phyloP scores from a whole-genome alignment of 2,113 vertebrate species.

The Cairina moschata region DNA sequence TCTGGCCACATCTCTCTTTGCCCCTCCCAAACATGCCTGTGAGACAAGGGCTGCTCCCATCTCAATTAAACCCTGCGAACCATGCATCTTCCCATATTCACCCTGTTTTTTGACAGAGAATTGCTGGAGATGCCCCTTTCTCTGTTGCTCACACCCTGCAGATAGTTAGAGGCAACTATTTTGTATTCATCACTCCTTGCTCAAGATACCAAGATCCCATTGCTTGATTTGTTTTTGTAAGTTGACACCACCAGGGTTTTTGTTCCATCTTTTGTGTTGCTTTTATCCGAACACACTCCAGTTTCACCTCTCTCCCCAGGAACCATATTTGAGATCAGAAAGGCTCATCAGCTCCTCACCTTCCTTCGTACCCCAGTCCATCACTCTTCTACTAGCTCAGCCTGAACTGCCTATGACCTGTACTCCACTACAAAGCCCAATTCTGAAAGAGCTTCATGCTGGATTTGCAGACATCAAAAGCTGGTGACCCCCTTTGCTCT shows the following conservation, averaged over 20 bases:
- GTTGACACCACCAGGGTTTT: accelerated
- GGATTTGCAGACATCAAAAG: not conserved
- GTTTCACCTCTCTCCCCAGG: not conserved
- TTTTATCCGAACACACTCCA: not conserved
- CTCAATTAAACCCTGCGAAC: not conserved
- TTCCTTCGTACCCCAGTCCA: not conserved
- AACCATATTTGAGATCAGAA: not conserved
- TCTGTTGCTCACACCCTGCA: not conserved
- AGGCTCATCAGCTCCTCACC: not conserved
- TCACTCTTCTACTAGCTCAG: not conserved
- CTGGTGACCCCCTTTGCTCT: not conserved
- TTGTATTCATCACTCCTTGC: not conserved
- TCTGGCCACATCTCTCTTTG: not conserved
- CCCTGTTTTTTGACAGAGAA: not conserved
- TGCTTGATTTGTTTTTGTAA: not conserved
- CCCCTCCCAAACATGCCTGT: not conserved
- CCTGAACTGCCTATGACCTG: not conserved
- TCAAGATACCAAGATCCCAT: accelerated
- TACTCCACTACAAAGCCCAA: not conserved
- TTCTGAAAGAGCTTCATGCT: not conserved
- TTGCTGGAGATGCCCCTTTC: not conserved
- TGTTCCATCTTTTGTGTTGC: not conserved
- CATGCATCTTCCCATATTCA: not conserved
- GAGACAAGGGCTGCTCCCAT: not conserved
- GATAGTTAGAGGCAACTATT: not conserved